phyloP scores from a whole-genome alignment of 2,797 vertebrate species.

The Spinus olivaceus region DNA sequence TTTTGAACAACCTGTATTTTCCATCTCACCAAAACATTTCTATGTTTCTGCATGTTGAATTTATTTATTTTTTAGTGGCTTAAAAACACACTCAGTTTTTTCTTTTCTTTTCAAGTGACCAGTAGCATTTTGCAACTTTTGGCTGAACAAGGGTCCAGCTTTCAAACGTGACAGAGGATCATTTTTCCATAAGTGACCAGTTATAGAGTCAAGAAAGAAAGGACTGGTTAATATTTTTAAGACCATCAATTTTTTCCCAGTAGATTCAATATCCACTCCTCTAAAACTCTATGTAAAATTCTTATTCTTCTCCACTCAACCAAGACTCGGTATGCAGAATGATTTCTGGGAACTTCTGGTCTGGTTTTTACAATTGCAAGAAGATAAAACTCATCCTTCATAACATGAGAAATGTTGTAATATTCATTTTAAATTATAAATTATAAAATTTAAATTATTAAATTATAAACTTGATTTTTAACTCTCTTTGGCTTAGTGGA shows the following conservation, averaged over 20 bases:
- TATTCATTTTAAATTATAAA: not conserved
- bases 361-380: not conserved
- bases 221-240: not conserved
- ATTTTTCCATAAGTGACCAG: not conserved
- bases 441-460: not conserved
- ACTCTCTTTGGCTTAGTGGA: not conserved
- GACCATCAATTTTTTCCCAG: not conserved
- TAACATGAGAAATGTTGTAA: not conserved
- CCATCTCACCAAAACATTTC: rapidly evolving
- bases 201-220: not conserved
- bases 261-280: not conserved
- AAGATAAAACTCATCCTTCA: not conserved
- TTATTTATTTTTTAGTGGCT: not conserved
- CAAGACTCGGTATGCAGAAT: not conserved
- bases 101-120: not conserved
- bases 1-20: not conserved
- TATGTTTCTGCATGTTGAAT: not conserved
- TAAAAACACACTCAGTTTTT: not conserved
- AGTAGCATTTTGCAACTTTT: not conserved
- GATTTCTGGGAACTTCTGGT: not conserved
- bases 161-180: not conserved
- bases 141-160: not conserved
- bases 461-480: not conserved
- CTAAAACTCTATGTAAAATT: not conserved
- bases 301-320: not conserved